Evolutionary conservation across 2,888 invertebrate species (phyloP).

Genomic region (Parelbella ahira): DNA sequence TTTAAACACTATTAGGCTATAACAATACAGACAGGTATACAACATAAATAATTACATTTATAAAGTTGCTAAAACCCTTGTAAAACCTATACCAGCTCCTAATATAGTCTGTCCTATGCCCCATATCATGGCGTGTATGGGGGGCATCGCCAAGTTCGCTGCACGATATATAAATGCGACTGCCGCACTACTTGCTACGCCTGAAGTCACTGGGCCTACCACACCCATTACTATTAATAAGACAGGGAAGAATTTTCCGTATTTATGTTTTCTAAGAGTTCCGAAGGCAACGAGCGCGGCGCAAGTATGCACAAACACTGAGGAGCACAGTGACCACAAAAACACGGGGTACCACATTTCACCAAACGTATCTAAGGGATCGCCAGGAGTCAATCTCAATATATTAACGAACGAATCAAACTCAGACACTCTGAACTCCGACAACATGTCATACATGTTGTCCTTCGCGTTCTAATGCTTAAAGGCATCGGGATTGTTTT

Average conservation of each 20-base stretch:
- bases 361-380: conserved; percentile 85
- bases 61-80: conserved; percentile 94
- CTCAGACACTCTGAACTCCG: conserved; percentile 79
- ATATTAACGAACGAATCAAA: conserved; percentile 86
- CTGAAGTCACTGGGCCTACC: conserved; percentile 92
- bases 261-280: conserved; percentile 95
- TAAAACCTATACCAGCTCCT: conserved; percentile 94
- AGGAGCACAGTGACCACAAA: conserved; percentile 96
- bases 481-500: conserved; percentile 70
- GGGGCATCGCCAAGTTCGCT: conserved; percentile 93
- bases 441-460: conserved; percentile 81
- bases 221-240: conserved; percentile 94
- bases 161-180: conserved; percentile 96
- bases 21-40: conserved; percentile 9
- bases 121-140: conserved; percentile 95
- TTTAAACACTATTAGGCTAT: conserved; percentile 7
- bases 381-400: conserved; percentile 83
- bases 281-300: conserved; percentile 95
- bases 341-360: conserved; percentile 99
- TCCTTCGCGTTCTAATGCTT: conserved; percentile 51
- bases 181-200: conserved; percentile 93
- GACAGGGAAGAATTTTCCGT: conserved; percentile 96
- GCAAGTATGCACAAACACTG: conserved; percentile 94
- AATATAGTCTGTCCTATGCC: conserved; percentile 96
- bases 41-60: conserved; percentile 63